These are phyloP conservation scores for Drosophila eugracilis DNA, from an alignment of 1,140 invertebrate genomes.

Conservation along the genomic window DNA sequence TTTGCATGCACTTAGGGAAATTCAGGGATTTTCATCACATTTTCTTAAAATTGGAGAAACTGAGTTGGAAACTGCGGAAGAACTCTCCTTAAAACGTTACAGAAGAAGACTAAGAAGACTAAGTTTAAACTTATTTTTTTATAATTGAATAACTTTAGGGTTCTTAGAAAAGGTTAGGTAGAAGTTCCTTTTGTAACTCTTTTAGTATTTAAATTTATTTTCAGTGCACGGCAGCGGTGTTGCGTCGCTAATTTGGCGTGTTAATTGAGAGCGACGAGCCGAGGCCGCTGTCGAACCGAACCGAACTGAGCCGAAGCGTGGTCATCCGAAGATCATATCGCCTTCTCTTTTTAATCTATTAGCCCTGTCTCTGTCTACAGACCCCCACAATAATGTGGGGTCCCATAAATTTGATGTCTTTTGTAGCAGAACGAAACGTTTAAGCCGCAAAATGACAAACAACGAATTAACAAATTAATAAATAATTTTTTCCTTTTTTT, in stretches of 20 bases:
- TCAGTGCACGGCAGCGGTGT: constrained; percentile 17
- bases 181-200: too few relatives aligned
- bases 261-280: constrained; percentile 72
- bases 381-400: constrained; percentile 30
- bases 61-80: too few relatives aligned
- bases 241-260: constrained; percentile 77
- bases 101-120: too few relatives aligned
- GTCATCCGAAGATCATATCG: constrained; percentile 33
- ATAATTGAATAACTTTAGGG: too few relatives aligned
- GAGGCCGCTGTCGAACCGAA: constrained; percentile 40
- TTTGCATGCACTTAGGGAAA: constrained; percentile 13
- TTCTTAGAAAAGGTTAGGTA: too few relatives aligned
- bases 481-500: constrained; percentile 58
- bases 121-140: too few relatives aligned
- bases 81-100: too few relatives aligned
- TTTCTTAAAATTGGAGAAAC: too few relatives aligned
- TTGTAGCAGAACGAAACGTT: constrained; percentile 83
- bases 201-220: too few relatives aligned
- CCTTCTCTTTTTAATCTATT: background rate
- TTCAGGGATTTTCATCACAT: too few relatives aligned
- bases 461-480: constrained; percentile 84
- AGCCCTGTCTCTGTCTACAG: background rate
- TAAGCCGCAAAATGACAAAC: constrained; percentile 84
- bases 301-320: constrained; percentile 51
- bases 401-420: constrained; percentile 80